phyloP scores from a whole-genome alignment of 2,113 vertebrate genomes.

The Semnornis frantzii region DNA sequence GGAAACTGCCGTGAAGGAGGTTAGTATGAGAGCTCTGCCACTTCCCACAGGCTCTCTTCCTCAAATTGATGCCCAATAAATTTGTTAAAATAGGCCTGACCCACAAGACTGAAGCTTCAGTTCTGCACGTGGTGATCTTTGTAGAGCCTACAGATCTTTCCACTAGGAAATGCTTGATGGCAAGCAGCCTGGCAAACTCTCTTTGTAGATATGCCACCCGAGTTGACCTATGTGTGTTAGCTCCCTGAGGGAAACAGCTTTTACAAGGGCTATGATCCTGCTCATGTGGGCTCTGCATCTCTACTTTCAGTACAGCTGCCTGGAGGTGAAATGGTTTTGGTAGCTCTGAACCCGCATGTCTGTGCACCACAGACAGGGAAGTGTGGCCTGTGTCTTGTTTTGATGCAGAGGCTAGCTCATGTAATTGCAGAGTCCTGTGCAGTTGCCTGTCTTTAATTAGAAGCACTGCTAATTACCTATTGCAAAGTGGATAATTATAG shows the following conservation, averaged over 20 bases:
- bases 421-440: neutral
- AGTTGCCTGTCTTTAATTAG: neutral
- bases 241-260: neutral
- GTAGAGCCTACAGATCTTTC: neutral
- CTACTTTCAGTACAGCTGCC: neutral
- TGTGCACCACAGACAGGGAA: neutral
- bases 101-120: neutral
- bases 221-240: neutral
- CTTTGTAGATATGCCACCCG: neutral
- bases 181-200: neutral
- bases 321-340: neutral
- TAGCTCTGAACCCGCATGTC: neutral
- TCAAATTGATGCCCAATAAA: neutral
- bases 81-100: neutral
- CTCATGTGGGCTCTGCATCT: neutral
- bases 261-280: neutral
- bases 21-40: neutral
- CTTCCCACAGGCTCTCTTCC: neutral
- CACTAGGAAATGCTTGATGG: neutral
- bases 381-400: neutral
- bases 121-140: neutral
- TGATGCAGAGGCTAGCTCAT: neutral
- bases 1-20: neutral
- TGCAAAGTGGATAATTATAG: conserved; percentile 37
- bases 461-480: neutral